Percentiles rank a stretch among this genome's conserved stretches.
These are phyloP conservation scores for Squalus acanthias DNA, from an alignment of 2,797 vertebrate genomes.

Conservation along the genomic window DNA sequence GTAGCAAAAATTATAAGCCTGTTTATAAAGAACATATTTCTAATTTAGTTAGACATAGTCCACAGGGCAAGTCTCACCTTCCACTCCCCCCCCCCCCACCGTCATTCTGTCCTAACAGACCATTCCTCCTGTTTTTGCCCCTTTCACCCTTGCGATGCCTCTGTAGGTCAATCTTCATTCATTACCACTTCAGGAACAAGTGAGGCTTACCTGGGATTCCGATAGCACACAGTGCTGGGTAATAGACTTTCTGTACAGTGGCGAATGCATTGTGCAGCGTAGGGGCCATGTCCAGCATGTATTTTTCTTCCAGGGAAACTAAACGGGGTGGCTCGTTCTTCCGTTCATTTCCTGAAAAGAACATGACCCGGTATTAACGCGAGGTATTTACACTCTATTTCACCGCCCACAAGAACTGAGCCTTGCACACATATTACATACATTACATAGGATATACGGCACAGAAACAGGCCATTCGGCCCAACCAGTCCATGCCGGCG, in stretches of 20 bases:
- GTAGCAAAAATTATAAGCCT: background rate
- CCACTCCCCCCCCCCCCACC: background rate
- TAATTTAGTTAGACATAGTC: no score
- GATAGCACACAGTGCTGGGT: conserved; percentile 61
- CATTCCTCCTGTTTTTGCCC: background rate
- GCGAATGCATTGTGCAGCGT: conserved; percentile 45
- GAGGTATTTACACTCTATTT: background rate
- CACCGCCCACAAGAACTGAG: background rate
- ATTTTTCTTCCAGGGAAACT: background rate
- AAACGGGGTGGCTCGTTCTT: background rate
- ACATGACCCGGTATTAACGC: background rate
- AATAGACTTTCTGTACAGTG: conserved; percentile 65
- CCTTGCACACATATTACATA: no score
- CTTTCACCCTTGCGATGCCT: background rate
- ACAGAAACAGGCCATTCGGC: no score
- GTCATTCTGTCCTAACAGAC: background rate
- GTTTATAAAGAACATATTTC: background rate
- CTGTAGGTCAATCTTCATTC: background rate
- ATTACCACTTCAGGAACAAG: background rate
- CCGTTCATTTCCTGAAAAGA: background rate
- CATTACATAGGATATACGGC: no score
- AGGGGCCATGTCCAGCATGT: background rate
- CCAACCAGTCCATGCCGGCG: no score
- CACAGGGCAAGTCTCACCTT: background rate
- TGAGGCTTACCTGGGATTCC: conserved; percentile 64